These are phyloP conservation scores for Mesocentrotus franciscanus DNA, from an alignment of 53 echinoderm and acorn worm genomes.

Conservation along the genomic window DNA sequence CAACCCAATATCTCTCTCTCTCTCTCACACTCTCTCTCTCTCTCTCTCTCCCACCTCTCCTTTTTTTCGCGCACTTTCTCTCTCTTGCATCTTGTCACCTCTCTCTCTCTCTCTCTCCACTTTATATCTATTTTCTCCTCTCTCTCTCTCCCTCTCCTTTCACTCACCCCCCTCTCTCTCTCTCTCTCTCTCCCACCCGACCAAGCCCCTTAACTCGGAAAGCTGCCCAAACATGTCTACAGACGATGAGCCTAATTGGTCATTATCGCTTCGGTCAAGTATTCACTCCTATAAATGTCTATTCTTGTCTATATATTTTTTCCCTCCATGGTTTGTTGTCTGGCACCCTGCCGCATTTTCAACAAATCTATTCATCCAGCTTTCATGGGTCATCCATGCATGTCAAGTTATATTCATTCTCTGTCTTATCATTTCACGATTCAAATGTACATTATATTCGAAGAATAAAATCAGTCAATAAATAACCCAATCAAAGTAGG, in stretches of 20 bases:
- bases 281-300: not conserved
- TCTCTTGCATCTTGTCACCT: too few species aligned
- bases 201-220: not conserved
- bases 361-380: too few species aligned
- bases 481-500: not conserved
- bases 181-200: not conserved
- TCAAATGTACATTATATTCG: too few species aligned
- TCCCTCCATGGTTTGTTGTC: not conserved
- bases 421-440: too few species aligned
- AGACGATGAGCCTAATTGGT: not conserved
- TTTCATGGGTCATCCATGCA: too few species aligned
- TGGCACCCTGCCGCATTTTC: too few species aligned
- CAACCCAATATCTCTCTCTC: not conserved
- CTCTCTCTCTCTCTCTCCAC: not conserved
- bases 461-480: too few species aligned
- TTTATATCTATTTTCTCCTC: not conserved
- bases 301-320: not conserved
- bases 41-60: too few species aligned
- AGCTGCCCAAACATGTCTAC: not conserved
- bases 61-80: too few species aligned
- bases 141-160: not conserved
- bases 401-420: too few species aligned
- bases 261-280: not conserved
- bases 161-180: not conserved
- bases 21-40: not conserved